Conservation (phyloP, 2,888 invertebrate genomes). For the Melitaea athalia region DNA sequence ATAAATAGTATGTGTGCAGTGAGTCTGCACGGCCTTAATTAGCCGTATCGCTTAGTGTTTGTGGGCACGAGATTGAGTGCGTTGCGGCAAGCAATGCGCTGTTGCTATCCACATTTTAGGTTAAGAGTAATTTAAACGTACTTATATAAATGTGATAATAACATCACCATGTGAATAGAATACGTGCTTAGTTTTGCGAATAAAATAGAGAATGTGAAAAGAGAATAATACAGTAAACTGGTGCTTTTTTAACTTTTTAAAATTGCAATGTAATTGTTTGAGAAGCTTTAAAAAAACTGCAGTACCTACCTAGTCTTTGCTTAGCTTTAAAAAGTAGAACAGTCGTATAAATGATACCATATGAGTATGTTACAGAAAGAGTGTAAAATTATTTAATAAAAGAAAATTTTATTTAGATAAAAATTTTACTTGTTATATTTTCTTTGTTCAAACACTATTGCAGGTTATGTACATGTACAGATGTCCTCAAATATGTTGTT, state of each 20-base stretch:
- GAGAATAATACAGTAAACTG: slow-evolving; percentile 18
- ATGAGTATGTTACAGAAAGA: not conserved
- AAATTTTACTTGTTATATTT: too few species aligned
- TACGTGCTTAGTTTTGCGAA: slow-evolving; percentile 12
- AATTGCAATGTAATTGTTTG: slow-evolving; percentile 14
- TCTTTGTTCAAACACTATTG: too few species aligned
- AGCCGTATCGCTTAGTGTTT: slow-evolving; percentile 30
- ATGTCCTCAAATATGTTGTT: too few species aligned
- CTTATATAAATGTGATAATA: slow-evolving; percentile 37
- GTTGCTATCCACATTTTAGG: slow-evolving; percentile 31
- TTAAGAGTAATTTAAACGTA: slow-evolving; percentile 38
- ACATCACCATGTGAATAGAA: slow-evolving; percentile 30
- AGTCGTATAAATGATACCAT: slow-evolving; percentile 3
- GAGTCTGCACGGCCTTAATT: slow-evolving; percentile 27
- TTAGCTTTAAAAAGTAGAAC: slow-evolving; percentile 5
- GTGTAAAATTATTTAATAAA: not conserved
- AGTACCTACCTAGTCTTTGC: slow-evolving; percentile 2
- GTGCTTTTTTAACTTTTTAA: slow-evolving; percentile 9
- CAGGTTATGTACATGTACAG: too few species aligned
- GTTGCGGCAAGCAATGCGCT: slow-evolving; percentile 30
- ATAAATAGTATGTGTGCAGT: slow-evolving; percentile 5
- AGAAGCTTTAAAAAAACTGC: not conserved
- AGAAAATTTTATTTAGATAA: not conserved
- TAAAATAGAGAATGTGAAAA: slow-evolving; percentile 18
- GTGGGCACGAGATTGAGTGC: slow-evolving; percentile 23